phyloP scores from a whole-genome alignment of 2,888 invertebrate genomes.

The Ditylenchus weischeri region DNA sequence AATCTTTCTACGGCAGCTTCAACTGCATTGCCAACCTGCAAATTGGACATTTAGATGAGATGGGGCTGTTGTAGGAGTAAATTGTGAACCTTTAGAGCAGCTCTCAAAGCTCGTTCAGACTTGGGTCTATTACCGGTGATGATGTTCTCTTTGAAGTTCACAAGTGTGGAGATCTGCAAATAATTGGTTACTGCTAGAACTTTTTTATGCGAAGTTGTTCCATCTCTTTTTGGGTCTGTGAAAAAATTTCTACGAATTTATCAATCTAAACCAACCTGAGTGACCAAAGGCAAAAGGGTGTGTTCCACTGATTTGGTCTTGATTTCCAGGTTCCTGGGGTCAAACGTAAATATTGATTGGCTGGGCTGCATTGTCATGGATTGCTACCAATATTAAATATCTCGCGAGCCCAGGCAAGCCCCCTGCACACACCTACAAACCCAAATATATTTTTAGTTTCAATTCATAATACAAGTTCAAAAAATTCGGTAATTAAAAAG shows the following conservation, averaged over 20 bases:
- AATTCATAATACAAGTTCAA: too few species aligned
- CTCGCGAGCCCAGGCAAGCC: too few species aligned
- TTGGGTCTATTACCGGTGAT: slow-evolving; percentile 66
- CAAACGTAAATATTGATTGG: slow-evolving; percentile 36
- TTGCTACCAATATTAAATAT: too few species aligned
- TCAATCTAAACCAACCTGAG: slow-evolving; percentile 71
- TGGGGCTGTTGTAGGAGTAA: background rate
- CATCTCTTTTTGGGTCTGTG: background rate
- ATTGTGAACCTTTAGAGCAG: slow-evolving; percentile 67
- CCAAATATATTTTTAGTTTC: too few species aligned
- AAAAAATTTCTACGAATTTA: background rate
- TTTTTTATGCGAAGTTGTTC: too few species aligned
- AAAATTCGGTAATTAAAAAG: too few species aligned
- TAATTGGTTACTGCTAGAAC: too few species aligned
- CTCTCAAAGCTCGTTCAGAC: slow-evolving; percentile 69
- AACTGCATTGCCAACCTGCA: slow-evolving; percentile 87
- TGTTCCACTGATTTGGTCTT: slow-evolving; percentile 90
- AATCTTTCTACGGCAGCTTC: slow-evolving; percentile 94
- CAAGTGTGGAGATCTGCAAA: slow-evolving; percentile 80
- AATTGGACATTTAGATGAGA: background rate
- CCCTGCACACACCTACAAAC: too few species aligned
- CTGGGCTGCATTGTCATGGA: too few species aligned
- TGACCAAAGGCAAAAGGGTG: slow-evolving; percentile 85
- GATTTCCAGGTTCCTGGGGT: slow-evolving; percentile 70
- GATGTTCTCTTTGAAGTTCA: slow-evolving; percentile 71